These are phyloP conservation scores for Opisthocomus hoazin DNA, from an alignment of 2,113 vertebrate species.

Conservation along the genomic window DNA sequence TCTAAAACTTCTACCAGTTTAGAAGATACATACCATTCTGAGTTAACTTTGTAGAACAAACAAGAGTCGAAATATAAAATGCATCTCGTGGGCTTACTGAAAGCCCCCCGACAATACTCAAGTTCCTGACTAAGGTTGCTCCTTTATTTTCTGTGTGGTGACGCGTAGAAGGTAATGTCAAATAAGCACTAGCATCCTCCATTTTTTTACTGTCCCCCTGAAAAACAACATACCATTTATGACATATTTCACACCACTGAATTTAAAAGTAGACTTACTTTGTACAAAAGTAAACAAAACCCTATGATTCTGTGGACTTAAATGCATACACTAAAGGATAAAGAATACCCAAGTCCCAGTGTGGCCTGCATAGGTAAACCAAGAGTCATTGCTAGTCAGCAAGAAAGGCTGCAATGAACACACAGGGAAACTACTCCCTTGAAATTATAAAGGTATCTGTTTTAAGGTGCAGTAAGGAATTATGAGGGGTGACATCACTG, in stretches of 20 bases:
- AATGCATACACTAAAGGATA: neutral
- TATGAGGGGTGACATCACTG: neutral
- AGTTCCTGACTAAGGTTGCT: slow-evolving; percentile 74
- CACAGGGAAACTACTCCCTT: neutral
- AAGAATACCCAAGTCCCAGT: neutral
- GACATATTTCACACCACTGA: neutral
- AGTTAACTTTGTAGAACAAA: slow-evolving; percentile 97
- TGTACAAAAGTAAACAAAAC: neutral
- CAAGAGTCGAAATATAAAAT: slow-evolving; percentile 90
- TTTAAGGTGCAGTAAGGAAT: neutral
- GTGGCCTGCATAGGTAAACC: neutral
- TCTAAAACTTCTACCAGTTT: neutral
- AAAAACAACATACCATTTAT: slow-evolving; percentile 17
- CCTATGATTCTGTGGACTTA: neutral
- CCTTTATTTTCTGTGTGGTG: slow-evolving; percentile 78
- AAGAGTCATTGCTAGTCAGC: neutral
- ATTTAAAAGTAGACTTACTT: neutral
- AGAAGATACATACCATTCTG: slow-evolving; percentile 85
- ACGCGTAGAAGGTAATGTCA: slow-evolving; percentile 82
- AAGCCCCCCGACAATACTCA: slow-evolving; percentile 81
- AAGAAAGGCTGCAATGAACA: neutral
- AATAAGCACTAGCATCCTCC: slow-evolving; percentile 88
- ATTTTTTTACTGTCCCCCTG: slow-evolving; percentile 98
- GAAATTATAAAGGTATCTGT: neutral
- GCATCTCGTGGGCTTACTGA: slow-evolving; percentile 89